Evolutionary conservation across 2,888 invertebrate species (phyloP).

Genomic region (Coelopa pilipes): DNA sequence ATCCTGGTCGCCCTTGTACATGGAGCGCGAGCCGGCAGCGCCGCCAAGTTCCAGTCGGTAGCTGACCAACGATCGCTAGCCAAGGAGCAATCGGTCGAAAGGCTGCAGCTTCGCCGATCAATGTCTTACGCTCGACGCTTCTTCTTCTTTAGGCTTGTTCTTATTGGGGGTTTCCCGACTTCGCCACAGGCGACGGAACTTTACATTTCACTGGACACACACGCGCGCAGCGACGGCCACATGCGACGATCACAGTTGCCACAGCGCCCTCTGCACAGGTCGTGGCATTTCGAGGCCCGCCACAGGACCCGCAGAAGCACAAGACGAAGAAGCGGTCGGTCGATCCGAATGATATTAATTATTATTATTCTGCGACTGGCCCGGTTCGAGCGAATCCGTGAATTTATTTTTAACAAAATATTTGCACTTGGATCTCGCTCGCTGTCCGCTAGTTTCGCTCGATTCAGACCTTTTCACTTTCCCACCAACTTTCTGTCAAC

Average conservation of each 20-base stretch:
- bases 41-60: too few species aligned
- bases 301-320: too few species aligned
- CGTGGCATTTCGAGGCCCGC: conserved; percentile 11
- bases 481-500: too few species aligned
- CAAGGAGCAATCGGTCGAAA: too few species aligned
- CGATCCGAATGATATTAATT: conserved; percentile 10
- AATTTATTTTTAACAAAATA: conserved; percentile 34
- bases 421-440: conserved; percentile 18
- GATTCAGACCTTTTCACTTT: background rate
- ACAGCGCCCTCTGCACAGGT: background rate
- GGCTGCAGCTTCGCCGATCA: background rate
- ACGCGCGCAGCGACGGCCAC: background rate
- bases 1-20: conserved; percentile 57
- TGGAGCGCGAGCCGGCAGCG: conserved; percentile 46
- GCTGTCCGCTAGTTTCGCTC: background rate
- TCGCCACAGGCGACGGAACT: too few species aligned
- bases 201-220: background rate
- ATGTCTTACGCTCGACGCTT: background rate
- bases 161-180: too few species aligned
- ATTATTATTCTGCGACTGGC: background rate
- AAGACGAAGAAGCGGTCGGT: background rate
- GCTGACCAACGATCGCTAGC: too few species aligned
- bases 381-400: conserved; percentile 18
- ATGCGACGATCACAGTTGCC: conserved; percentile 1
- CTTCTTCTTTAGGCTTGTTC: too few species aligned